Base-by-base conservation (phyloP, 2,113 vertebrate genomes). In the Saguinus imperator region DNA sequence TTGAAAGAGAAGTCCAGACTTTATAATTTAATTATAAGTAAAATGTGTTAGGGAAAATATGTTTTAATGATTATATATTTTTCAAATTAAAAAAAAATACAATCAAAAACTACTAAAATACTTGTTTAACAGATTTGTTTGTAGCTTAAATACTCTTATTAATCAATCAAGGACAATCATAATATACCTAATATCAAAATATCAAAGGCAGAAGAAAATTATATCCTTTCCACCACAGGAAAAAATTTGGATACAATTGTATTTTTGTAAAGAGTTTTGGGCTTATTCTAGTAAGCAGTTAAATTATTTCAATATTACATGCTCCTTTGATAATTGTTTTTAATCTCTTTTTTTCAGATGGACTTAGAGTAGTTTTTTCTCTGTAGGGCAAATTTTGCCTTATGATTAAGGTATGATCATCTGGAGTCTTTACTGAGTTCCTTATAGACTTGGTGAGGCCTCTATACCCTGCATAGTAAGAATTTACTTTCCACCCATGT, bases 11-110 rank as follows among this genome's bases (percentile, higher is more conserved):
- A 89, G 5, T 89, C 94, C 81, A 94, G 21, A 27, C 32, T 92
- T 89, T 35, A 81, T 87, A 72, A 52, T 64, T 90, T 76, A 94
- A 73, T 73, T 84, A n/a, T n/a, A 87, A 89, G 13, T 82, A 82
- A 96, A 94, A 66, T 35, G 12, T 66, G 20, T 45, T 64, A 77
- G 57, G 25, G 88, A 64, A 91, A 95, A 76, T 72, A 43, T 55
- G 13, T 83, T 87, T 72, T 75, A 81, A 16, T 40, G 17, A 72
- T 68, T 94, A 5, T 57, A 2, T 11, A 66, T 6, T 64, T 91
- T 92, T 48, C 20, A 25, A 20, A 81, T 75, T 68, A 64, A 43
- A 64, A 92, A 92, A 72, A 61, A 18, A 6, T 17, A 92, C 40
- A 8, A 64, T 85, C 87, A 96, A 94, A 92, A 10, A 88, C 16